phyloP scores from a whole-genome alignment of 2,888 invertebrate genomes.

The Caenorhabditis sulstoni region DNA sequence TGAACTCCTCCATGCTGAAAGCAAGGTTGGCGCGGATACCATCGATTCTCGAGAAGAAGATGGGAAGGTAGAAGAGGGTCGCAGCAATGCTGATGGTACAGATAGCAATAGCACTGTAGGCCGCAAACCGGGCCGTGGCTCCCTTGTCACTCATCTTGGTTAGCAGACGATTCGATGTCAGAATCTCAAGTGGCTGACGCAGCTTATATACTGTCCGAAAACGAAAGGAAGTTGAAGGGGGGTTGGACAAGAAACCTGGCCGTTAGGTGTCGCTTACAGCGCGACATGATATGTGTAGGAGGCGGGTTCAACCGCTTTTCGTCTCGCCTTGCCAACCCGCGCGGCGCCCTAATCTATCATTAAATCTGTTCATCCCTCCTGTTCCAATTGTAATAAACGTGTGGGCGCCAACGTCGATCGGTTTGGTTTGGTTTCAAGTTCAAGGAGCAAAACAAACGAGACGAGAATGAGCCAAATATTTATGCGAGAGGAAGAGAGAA shows the following conservation, averaged over 20 bases:
- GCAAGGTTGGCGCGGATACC: slow-evolving; percentile 59
- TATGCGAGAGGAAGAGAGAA: slow-evolving; percentile 1
- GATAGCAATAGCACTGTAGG: slow-evolving; percentile 63
- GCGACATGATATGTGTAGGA: slow-evolving; percentile 12
- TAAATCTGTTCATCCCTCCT: too few species aligned
- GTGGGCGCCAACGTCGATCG: too few species aligned
- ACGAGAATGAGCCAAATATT: slow-evolving; percentile 18
- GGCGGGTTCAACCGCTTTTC: slow-evolving; percentile 43
- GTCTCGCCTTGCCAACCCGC: slow-evolving; percentile 22
- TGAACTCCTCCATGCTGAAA: slow-evolving; percentile 67
- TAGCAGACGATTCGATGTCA: slow-evolving; percentile 23
- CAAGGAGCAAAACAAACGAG: too few species aligned
- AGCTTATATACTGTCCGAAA: slow-evolving; percentile 46
- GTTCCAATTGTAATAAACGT: too few species aligned
- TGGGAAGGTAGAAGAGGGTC: slow-evolving; percentile 62
- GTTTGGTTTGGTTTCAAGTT: too few species aligned
- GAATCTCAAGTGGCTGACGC: slow-evolving; percentile 8
- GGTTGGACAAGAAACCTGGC: slow-evolving; percentile 27
- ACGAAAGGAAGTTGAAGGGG: slow-evolving; percentile 8
- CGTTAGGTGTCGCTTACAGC: slow-evolving; percentile 56
- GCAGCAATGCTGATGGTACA: slow-evolving; percentile 64
- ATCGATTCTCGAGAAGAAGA: slow-evolving; percentile 61
- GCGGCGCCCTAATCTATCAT: too few species aligned
- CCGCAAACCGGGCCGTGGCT: slow-evolving; percentile 56
- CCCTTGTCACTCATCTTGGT: slow-evolving; percentile 47